These are phyloP conservation scores for Ochotona princeps DNA, from an alignment of 2,113 vertebrate genomes.

Conservation along the genomic window DNA sequence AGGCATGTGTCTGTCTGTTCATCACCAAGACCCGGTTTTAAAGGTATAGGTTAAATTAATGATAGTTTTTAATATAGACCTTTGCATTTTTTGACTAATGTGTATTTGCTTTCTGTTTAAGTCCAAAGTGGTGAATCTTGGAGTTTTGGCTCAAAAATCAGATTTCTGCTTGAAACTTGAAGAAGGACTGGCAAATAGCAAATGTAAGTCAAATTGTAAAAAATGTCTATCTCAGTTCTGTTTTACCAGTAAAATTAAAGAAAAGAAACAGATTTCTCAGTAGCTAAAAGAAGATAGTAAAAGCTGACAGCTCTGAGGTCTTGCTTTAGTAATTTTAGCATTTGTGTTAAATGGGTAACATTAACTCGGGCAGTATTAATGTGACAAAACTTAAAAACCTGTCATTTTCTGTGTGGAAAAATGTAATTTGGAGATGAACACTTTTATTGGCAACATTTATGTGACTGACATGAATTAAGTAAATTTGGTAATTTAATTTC, in stretches of 20 bases:
- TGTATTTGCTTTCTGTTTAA: conserved; percentile 81
- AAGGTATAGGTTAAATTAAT: not conserved
- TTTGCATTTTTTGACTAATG: conserved; percentile 55
- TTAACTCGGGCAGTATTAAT: not conserved
- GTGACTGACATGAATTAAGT: not conserved
- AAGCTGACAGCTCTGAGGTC: conserved; percentile 20
- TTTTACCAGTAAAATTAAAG: not conserved
- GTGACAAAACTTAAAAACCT: not conserved
- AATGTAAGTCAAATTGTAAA: conserved; percentile 89
- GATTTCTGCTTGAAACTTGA: conserved; percentile 91
- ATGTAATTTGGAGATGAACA: not conserved
- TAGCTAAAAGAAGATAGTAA: conserved; percentile 22
- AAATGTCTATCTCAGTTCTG: not conserved
- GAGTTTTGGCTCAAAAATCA: conserved; percentile 91
- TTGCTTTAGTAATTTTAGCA: conserved; percentile 29
- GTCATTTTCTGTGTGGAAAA: not conserved
- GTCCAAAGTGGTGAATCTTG: conserved; percentile 93
- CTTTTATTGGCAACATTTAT: not conserved
- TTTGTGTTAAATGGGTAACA: not conserved
- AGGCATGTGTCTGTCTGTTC: not conserved
- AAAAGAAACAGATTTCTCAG: conserved; percentile 25
- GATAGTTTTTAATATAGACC: conserved; percentile 25
- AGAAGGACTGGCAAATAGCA: conserved; percentile 84
- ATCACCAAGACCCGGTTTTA: not conserved
- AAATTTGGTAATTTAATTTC: not conserved